A percentile compares a stretch with the other conserved stretches of the same genome.
Evolutionary conservation across 2,888 invertebrate species (phyloP).

Genomic region (Aporophyla lueneburgensis): DNA sequence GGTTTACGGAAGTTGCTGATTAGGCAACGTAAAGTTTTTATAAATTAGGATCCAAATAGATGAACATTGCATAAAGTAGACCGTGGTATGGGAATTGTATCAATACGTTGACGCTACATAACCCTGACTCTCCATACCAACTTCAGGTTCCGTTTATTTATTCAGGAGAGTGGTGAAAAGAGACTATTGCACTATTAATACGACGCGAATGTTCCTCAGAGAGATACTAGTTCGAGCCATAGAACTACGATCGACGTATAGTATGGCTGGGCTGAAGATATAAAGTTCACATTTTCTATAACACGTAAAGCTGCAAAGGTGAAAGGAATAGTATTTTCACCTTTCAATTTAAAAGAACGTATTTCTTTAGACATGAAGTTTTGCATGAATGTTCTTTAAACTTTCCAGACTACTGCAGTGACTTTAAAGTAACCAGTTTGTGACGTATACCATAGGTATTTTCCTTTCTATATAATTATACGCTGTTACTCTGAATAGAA

Average conservation of each 20-base stretch:
- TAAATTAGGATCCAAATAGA: not conserved
- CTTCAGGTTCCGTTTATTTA: slow-evolving; percentile 31
- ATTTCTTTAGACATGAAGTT: not conserved
- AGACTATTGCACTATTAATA: slow-evolving; percentile 35
- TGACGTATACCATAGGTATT: not conserved
- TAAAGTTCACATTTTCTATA: slow-evolving; percentile 27
- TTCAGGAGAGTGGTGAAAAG: slow-evolving; percentile 31
- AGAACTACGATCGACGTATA: slow-evolving; percentile 1
- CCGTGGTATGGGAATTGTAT: not conserved
- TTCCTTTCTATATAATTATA: not conserved
- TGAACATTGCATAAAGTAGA: not conserved
- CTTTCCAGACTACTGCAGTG: not conserved
- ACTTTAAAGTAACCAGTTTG: not conserved
- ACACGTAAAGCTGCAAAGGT: slow-evolving; percentile 4
- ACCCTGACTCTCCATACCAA: slow-evolving; percentile 1
- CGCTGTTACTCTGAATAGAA: slow-evolving; percentile 5
- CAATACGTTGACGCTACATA: not conserved
- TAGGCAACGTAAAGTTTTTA: no score
- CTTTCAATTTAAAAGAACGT: not conserved
- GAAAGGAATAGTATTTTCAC: slow-evolving; percentile 15
- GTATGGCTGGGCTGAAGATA: slow-evolving; percentile 17
- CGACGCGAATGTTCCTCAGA: slow-evolving; percentile 11
- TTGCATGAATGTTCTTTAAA: not conserved
- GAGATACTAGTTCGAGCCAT: slow-evolving; percentile 17
- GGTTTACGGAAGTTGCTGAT: not conserved